These are phyloP conservation scores for Macrosoma leucophasiata DNA, from an alignment of 2,888 invertebrate genomes.

Conservation along the genomic window DNA sequence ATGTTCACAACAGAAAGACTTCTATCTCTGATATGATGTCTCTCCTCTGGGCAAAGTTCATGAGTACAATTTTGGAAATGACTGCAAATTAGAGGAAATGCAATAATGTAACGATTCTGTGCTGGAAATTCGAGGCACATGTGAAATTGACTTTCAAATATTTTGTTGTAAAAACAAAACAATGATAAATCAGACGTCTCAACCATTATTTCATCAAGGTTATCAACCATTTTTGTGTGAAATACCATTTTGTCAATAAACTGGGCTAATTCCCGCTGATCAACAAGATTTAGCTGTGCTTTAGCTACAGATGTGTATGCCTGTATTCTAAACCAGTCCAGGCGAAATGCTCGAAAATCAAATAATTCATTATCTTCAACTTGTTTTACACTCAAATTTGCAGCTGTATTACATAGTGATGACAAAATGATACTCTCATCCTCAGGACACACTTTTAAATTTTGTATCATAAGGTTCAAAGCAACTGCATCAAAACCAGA, in stretches of 20 bases:
- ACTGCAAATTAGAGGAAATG: constrained; percentile 97
- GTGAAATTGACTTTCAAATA: constrained; percentile 98
- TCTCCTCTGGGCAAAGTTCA: constrained; percentile 98
- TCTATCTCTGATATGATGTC: constrained; percentile 96
- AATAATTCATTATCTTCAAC: constrained; percentile 97
- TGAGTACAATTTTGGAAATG: constrained; percentile 99
- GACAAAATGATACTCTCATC: constrained; percentile 96
- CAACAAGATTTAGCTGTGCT: constrained; percentile 84
- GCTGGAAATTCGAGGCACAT: constrained; percentile 99
- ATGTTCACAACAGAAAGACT: constrained; percentile 97
- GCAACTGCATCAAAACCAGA: constrained; percentile 97
- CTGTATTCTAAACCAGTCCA: constrained; percentile 99
- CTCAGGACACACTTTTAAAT: constrained; percentile 89
- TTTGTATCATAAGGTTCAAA: constrained; percentile 89
- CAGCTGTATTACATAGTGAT: constrained; percentile 92
- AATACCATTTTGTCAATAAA: constrained; percentile 97
- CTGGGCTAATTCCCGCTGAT: constrained; percentile 90
- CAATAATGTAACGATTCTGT: constrained; percentile 97
- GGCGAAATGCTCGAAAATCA: constrained; percentile 94
- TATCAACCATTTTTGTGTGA: constrained; percentile 98
- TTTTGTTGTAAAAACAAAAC: constrained; percentile 97
- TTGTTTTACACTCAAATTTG: constrained; percentile 91
- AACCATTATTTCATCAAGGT: constrained; percentile 95
- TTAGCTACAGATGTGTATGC: constrained; percentile 93
- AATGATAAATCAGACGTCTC: constrained; percentile 98